Evolutionary conservation across 2,113 vertebrate genomes (phyloP).

Genomic region (Lycaon pictus): DNA sequence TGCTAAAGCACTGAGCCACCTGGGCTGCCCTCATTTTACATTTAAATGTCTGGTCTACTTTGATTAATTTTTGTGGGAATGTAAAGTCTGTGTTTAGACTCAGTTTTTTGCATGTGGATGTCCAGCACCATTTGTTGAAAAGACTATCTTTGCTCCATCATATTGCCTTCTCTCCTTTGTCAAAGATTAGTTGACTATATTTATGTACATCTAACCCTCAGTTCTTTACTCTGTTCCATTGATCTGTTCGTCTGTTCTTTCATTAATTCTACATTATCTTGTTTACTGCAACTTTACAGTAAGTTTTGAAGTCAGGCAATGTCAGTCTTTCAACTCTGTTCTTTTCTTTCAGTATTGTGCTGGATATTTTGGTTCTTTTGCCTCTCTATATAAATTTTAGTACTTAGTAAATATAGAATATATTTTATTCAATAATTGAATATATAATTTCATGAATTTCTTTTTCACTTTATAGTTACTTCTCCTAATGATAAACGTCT

Average conservation of each 20-base stretch:
- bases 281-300: background rate
- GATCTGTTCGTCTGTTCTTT: background rate
- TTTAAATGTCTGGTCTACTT: background rate
- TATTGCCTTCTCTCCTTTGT: background rate
- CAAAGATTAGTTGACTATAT: background rate
- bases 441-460: background rate
- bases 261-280: background rate
- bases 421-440: background rate
- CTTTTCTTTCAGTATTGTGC: background rate
- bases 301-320: background rate
- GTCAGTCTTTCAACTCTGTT: background rate
- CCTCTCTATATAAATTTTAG: background rate
- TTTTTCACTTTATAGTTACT: slow-evolving; percentile 46
- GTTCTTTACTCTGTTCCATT: background rate
- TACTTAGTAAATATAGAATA: slow-evolving; percentile 5
- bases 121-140: background rate
- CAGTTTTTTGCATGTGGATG: background rate
- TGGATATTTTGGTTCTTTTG: background rate
- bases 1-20: too few relatives aligned
- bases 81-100: background rate
- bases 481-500: background rate
- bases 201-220: background rate
- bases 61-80: background rate
- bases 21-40: background rate
- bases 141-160: background rate